These are phyloP conservation scores for Athalia circularis DNA, from an alignment of 2,888 invertebrate species.

Conservation along the genomic window DNA sequence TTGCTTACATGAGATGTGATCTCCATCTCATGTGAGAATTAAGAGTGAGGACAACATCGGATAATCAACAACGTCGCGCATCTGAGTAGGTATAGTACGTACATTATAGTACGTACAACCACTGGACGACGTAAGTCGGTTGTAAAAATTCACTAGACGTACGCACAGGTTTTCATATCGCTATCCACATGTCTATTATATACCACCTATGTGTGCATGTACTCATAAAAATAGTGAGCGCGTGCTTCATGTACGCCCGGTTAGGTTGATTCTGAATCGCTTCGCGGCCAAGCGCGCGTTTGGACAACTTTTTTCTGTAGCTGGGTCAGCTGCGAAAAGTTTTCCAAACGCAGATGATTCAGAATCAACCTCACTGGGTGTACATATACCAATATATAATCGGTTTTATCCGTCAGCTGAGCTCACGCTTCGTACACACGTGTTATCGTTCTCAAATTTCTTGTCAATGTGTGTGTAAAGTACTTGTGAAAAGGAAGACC, in stretches of 20 bases:
- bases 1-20: neutral
- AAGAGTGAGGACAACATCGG: slow-evolving; percentile 4
- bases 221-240: neutral
- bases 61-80: slow-evolving; percentile 23
- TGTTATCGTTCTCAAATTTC: neutral
- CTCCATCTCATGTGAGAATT: neutral
- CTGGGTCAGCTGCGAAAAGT: too few species aligned
- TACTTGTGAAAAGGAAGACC: too few species aligned
- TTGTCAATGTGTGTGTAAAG: too few species aligned
- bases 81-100: neutral
- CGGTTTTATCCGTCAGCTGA: slow-evolving; percentile 21
- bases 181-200: too few species aligned
- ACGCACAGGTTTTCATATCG: neutral
- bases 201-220: too few species aligned
- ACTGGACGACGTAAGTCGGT: slow-evolving; percentile 14
- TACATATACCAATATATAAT: slow-evolving; percentile 6
- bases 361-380: too few species aligned
- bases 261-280: too few species aligned
- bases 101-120: neutral
- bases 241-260: slow-evolving; percentile 8
- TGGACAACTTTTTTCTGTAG: too few species aligned
- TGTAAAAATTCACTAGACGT: slow-evolving; percentile 14
- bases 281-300: too few species aligned
- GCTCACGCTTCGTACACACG: neutral
- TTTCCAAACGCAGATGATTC: too few species aligned